phyloP scores from a whole-genome alignment of 2,113 vertebrate species.

The Onychostruthus taczanowskii region DNA sequence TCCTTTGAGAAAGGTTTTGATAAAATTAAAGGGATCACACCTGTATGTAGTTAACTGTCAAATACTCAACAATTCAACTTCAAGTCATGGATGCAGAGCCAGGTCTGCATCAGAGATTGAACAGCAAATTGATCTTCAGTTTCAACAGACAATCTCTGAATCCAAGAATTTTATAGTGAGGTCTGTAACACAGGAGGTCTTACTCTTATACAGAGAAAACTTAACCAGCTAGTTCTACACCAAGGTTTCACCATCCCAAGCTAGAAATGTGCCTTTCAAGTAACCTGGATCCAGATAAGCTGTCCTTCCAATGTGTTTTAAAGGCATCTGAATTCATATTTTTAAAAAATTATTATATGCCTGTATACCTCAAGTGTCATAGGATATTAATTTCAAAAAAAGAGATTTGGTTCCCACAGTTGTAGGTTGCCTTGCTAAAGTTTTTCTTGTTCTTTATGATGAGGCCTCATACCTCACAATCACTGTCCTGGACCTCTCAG shows the following conservation, averaged over 20 bases:
- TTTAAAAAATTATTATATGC: neutral
- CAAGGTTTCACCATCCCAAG: neutral
- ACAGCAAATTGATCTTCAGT: neutral
- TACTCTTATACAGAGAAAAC: neutral
- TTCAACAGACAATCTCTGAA: neutral
- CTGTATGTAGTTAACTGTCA: neutral
- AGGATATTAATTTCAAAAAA: neutral
- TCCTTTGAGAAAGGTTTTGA: neutral
- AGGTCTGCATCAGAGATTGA: neutral
- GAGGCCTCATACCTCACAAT: neutral
- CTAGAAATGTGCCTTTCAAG: neutral
- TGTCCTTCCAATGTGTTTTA: neutral
- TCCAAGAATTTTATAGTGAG: neutral
- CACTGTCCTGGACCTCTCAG: neutral
- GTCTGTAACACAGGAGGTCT: neutral
- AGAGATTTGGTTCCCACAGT: neutral
- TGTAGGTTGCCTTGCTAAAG: neutral
- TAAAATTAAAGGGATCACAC: neutral
- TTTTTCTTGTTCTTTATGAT: neutral
- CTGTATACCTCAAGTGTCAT: neutral
- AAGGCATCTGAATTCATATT: neutral
- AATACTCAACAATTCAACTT: neutral
- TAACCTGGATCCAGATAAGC: neutral
- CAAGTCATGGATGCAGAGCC: neutral
- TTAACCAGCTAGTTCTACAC: neutral